A percentile compares a stretch with the other conserved stretches of the same genome.
Evolutionary conservation across 2,888 invertebrate genomes (phyloP).

Genomic region (Eupithecia insigniata): DNA sequence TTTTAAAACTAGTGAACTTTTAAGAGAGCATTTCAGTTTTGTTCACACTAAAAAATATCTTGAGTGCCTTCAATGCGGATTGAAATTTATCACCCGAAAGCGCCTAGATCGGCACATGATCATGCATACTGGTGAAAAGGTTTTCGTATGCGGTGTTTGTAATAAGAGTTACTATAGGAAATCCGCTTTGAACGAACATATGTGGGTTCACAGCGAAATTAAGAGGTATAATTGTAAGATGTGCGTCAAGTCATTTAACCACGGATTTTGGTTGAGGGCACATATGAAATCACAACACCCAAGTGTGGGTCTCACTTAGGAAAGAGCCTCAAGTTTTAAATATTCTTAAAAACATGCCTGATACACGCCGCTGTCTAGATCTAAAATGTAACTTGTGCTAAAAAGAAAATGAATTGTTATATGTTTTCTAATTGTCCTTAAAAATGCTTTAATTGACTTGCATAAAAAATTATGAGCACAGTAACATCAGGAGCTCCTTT

Average conservation of each 20-base stretch:
- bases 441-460: neutral
- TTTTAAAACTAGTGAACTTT: conserved; percentile 52
- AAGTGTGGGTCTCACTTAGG: conserved; percentile 35
- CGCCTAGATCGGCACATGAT: conserved; percentile 74
- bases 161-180: conserved; percentile 69
- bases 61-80: conserved; percentile 61
- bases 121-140: conserved; percentile 75
- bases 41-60: conserved; percentile 61
- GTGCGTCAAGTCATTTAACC: conserved; percentile 65
- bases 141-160: conserved; percentile 76
- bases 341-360: neutral
- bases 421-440: neutral
- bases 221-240: conserved; percentile 60
- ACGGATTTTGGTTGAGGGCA: conserved; percentile 62
- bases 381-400: neutral
- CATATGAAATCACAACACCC: conserved; percentile 74
- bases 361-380: conserved; percentile 40
- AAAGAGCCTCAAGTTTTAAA: neutral
- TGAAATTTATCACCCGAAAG: conserved; percentile 72
- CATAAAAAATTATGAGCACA: neutral
- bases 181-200: conserved; percentile 64
- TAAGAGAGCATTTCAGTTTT: conserved; percentile 57
- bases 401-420: neutral
- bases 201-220: conserved; percentile 71
- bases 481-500: conserved; percentile 46